Evolutionary conservation across 2,797 vertebrate genomes (phyloP).

Genomic region (Acanthiza pusilla): DNA sequence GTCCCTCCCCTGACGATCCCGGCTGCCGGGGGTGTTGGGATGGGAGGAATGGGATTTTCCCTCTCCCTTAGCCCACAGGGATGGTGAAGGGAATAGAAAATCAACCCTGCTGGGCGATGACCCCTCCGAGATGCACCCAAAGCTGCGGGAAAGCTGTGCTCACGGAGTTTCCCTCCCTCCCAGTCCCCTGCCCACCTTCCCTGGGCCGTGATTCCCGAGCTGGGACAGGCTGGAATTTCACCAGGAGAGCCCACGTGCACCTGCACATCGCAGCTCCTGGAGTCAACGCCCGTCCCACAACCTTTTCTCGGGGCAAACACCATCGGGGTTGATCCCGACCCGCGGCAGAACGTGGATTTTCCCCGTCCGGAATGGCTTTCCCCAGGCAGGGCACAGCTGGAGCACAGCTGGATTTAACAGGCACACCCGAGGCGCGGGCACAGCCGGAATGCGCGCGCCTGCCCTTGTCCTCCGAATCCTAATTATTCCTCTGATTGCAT

Average conservation of each 20-base stretch:
- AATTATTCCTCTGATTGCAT: background rate
- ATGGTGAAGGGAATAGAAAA: background rate
- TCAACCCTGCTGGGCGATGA: rapidly evolving
- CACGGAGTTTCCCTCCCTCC: background rate
- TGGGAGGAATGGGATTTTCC: background rate
- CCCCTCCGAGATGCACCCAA: background rate
- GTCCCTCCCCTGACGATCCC: background rate
- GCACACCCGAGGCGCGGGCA: background rate
- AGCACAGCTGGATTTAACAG: background rate
- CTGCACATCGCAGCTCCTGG: background rate
- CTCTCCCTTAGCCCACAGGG: rapidly evolving
- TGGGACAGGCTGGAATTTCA: background rate
- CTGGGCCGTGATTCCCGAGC: background rate
- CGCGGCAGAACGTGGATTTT: background rate
- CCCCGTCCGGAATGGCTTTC: background rate
- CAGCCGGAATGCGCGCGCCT: background rate
- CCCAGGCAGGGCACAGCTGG: conserved; percentile 27
- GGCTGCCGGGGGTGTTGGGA: background rate
- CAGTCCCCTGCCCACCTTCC: rapidly evolving
- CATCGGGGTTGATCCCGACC: background rate
- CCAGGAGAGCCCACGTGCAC: rapidly evolving
- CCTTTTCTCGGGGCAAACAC: background rate
- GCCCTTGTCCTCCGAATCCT: background rate
- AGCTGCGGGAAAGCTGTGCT: background rate
- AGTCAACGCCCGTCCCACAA: background rate